Conservation (phyloP, 2,888 invertebrate genomes). For the Meganola albula region DNA sequence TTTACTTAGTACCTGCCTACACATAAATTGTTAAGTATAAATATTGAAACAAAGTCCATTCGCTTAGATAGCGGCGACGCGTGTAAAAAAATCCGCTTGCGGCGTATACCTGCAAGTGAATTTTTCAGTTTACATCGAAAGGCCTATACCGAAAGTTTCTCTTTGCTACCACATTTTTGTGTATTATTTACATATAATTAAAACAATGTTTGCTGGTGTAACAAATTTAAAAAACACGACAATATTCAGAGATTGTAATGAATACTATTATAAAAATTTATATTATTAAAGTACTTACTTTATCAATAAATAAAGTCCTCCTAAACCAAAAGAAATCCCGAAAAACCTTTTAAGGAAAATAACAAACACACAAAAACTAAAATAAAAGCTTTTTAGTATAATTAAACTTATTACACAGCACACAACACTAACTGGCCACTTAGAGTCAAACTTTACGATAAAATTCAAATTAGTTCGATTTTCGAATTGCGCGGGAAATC, state of each 20-base stretch:
- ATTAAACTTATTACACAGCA: slow-evolving; percentile 21
- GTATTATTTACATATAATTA: no score
- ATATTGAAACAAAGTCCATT: no score
- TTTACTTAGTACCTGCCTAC: slow-evolving; percentile 36
- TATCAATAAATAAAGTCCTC: slow-evolving; percentile 17
- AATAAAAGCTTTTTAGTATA: slow-evolving; percentile 11
- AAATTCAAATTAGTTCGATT: slow-evolving; percentile 55
- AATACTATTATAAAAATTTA: background rate
- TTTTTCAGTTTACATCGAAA: no score
- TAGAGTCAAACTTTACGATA: slow-evolving; percentile 30
- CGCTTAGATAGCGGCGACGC: no score
- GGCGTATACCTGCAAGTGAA: no score
- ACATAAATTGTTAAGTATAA: no score
- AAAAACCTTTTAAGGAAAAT: slow-evolving; percentile 21
- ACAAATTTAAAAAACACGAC: no score
- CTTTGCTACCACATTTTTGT: no score
- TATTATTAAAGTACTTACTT: slow-evolving; percentile 23
- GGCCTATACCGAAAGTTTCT: no score
- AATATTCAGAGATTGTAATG: no score
- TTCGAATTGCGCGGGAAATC: slow-evolving; percentile 51
- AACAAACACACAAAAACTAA: slow-evolving; percentile 22
- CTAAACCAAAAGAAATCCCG: slow-evolving; percentile 16
- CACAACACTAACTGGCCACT: slow-evolving; percentile 38
- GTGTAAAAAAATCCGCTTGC: no score
- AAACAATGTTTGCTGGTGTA: no score